phyloP scores from a whole-genome alignment of 2,888 invertebrate genomes.

The Laspeyria flexula region DNA sequence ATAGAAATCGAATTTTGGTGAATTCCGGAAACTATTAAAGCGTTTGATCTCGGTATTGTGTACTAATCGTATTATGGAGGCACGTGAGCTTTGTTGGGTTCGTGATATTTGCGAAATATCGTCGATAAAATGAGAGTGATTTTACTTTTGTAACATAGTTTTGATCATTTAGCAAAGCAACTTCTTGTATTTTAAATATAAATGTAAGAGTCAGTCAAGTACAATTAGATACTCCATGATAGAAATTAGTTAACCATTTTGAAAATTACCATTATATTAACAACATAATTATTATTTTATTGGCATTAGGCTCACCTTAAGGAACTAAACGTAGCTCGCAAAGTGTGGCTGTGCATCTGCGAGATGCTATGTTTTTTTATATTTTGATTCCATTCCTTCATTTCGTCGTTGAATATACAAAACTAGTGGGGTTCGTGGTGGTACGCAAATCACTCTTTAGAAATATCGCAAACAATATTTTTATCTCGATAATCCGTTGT shows the following conservation, averaged over 20 bases:
- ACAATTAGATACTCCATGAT: no score
- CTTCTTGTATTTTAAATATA: no score
- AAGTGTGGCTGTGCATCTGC: no score
- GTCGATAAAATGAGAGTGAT: conserved; percentile 61
- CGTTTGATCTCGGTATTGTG: conserved; percentile 62
- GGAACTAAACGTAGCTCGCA: no score
- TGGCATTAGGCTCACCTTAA: no score
- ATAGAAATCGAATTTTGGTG: conserved; percentile 55
- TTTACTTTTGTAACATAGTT: background rate
- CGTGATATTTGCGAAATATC: conserved; percentile 73
- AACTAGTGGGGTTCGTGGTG: background rate
- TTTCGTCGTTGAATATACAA: background rate
- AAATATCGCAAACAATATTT: conserved; percentile 1
- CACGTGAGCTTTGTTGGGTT: conserved; percentile 77
- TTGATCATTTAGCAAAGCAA: background rate
- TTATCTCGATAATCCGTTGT: conserved; percentile 32
- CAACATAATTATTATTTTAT: no score
- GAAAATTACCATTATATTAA: no score
- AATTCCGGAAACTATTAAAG: conserved; percentile 76
- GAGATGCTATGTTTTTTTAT: no score
- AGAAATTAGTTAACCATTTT: no score
- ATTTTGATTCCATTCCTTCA: background rate
- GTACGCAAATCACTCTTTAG: background rate
- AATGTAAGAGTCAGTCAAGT: no score
- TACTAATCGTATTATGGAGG: conserved; percentile 73